Percentiles rank a stretch among this genome's conserved stretches.
Conservation (phyloP, 1,140 invertebrate species). For the Drosophila cardini region DNA sequence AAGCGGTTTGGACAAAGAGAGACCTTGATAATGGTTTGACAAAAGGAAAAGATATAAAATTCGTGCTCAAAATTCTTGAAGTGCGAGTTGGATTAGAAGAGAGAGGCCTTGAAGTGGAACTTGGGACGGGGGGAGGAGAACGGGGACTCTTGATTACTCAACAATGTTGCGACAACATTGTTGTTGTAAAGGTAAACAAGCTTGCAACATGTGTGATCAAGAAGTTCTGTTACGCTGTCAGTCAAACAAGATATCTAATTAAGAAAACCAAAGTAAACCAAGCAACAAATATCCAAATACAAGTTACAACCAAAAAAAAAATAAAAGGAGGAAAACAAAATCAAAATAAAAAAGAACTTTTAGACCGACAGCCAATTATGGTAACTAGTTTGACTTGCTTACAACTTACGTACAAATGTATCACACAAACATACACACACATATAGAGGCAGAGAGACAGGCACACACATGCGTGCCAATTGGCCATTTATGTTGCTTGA, state of each 20-base stretch:
- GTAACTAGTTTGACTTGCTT: slow-evolving; percentile 50
- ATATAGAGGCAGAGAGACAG: too few relatives aligned
- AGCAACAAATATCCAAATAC: slow-evolving; percentile 13
- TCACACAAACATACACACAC: slow-evolving; percentile 15
- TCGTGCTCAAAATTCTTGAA: slow-evolving; percentile 13
- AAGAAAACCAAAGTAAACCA: slow-evolving; percentile 20
- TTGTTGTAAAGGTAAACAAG: background rate
- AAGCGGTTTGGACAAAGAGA: slow-evolving; percentile 14
- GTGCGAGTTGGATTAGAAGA: slow-evolving; percentile 12
- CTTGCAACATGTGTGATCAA: slow-evolving; percentile 33
- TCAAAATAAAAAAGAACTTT: slow-evolving; percentile 8
- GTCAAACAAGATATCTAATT: slow-evolving; percentile 33
- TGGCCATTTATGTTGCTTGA: slow-evolving; percentile 39
- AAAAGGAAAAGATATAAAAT: background rate
- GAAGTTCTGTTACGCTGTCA: slow-evolving; percentile 35
- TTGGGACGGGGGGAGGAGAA: too few relatives aligned
- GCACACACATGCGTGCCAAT: slow-evolving; percentile 40
- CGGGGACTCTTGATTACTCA: background rate
- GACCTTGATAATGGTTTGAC: slow-evolving; percentile 18
- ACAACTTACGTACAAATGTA: slow-evolving; percentile 9
- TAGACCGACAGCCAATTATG: slow-evolving; percentile 28
- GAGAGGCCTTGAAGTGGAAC: background rate
- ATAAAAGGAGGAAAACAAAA: slow-evolving; percentile 5
- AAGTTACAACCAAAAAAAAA: slow-evolving; percentile 11
- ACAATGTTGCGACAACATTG: slow-evolving; percentile 4